Conservation (phyloP, 2,797 vertebrate genomes). For the Yasuhikotakia modesta region DNA sequence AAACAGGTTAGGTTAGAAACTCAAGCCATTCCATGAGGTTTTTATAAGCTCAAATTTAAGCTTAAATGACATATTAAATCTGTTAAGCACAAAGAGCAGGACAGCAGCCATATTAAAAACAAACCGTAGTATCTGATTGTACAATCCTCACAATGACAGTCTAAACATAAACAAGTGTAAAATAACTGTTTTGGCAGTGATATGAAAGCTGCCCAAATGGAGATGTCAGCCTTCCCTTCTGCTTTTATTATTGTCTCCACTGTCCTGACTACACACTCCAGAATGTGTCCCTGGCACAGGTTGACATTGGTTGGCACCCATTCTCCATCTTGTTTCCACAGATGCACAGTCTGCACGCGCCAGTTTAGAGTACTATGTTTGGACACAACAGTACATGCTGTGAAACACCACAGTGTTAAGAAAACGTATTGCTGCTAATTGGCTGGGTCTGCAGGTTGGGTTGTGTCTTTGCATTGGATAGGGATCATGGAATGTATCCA, state of each 20-base stretch:
- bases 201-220: conserved; percentile 19
- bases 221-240: conserved; percentile 21
- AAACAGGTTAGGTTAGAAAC: neutral
- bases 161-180: conserved; percentile 36
- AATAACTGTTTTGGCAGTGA: conserved; percentile 46
- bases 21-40: neutral
- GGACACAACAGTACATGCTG: conserved; percentile 58
- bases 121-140: conserved; percentile 34
- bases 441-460: conserved; percentile 30
- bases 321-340: conserved; percentile 57
- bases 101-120: conserved; percentile 17
- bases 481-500: conserved; percentile 51
- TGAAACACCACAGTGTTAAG: conserved; percentile 41
- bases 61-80: conserved; percentile 1
- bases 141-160: conserved; percentile 32
- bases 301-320: conserved; percentile 59
- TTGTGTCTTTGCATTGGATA: conserved; percentile 44
- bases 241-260: conserved; percentile 31
- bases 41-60: neutral
- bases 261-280: conserved; percentile 15
- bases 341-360: conserved; percentile 58
- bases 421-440: conserved; percentile 22
- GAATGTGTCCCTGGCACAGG: conserved; percentile 57
- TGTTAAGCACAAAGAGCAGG: conserved; percentile 14
- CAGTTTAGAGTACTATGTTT: conserved; percentile 64